Base-by-base conservation (phyloP, 2,797 vertebrate species). In the Caiman crocodilus region DNA sequence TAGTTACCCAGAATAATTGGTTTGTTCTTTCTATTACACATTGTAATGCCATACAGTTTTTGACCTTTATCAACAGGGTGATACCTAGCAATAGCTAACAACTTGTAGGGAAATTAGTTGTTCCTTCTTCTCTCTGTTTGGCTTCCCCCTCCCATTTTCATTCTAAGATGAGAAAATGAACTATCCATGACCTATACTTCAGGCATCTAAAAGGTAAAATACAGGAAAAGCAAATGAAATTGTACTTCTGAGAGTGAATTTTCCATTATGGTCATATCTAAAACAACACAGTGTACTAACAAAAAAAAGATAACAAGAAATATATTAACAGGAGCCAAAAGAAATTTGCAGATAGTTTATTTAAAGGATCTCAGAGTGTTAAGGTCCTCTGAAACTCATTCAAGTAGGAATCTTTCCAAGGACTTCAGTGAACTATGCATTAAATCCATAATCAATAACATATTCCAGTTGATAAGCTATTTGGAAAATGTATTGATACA, bases 391-490 rank as follows among this genome's bases (percentile, higher is more conserved):
- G 56, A 84, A 82, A 82, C 50, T 12, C 56, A 15, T 59, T 88
- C 5, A 71, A 91, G 65, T 61, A 21, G 14, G 25, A 50, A 32
- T 20, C 90, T 91, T 94, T 25, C 42, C 58, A 82, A 80, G 11
- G 2, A 3, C 4, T 76, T 28, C 28, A 55, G 14, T 58, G 42
- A 71, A 25, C 21, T 88, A 89, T 63, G 15, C 26, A 89, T 89
- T 42, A 69, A 75, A 89, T 73, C 17, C 12, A 1, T 79, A 78
- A 78, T 1, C 86, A 57, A 78, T 90, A 59, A 71, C 35, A 10
- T 42, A 71, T 28, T 58, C 76, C 74, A 88, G 55, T 25, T 81
- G 58, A 88, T 59, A 60, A 7, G 76, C 35, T 79, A n/a, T 17
- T 78, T 75, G 64, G n/a, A 79, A 83, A 78, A 63, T 65, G 57